These are phyloP conservation scores for Daboia siamensis DNA, from an alignment of 2,113 vertebrate species.

Conservation along the genomic window DNA sequence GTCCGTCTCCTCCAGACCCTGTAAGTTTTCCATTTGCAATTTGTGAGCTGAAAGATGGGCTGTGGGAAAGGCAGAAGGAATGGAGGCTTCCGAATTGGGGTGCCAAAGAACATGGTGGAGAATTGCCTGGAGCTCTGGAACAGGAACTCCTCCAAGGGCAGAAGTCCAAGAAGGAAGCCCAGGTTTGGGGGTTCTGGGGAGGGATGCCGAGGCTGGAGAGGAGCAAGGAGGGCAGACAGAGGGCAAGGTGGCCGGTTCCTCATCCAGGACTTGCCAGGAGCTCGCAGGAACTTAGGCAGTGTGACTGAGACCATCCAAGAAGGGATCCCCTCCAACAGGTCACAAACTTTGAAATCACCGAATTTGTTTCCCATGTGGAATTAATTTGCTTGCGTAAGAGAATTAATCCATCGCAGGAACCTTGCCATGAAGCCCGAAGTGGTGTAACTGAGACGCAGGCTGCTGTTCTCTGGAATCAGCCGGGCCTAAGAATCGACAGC, in stretches of 20 bases:
- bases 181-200: background rate
- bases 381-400: background rate
- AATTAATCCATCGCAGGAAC: background rate
- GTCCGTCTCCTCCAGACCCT: background rate
- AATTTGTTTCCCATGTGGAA: background rate
- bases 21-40: background rate
- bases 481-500: background rate
- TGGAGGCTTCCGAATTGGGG: background rate
- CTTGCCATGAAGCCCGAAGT: background rate
- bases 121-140: background rate
- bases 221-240: background rate
- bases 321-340: background rate
- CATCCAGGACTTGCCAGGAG: background rate
- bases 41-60: background rate
- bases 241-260: background rate
- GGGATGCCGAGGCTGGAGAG: background rate
- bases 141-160: background rate
- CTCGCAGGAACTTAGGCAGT: background rate
- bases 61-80: background rate
- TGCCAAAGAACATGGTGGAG: background rate
- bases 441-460: background rate
- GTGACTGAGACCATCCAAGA: background rate
- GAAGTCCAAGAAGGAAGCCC: background rate
- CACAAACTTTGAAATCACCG: background rate
- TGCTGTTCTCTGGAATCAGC: background rate